Evolutionary conservation across 2,113 vertebrate genomes (phyloP).

Genomic region (Epinephelus cyanopodus): DNA sequence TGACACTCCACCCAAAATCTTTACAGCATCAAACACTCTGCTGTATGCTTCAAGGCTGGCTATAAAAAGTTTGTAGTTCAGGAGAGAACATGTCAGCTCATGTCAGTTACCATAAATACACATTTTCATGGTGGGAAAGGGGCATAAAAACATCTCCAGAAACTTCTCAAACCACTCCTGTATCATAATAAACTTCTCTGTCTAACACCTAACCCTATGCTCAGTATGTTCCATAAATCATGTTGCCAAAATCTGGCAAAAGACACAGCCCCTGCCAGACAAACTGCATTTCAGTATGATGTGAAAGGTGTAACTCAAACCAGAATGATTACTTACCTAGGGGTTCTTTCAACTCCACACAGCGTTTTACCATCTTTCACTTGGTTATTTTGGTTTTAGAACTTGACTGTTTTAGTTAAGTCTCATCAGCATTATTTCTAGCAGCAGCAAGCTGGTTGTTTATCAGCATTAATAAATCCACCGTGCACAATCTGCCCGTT

Average conservation of each 20-base stretch:
- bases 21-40: background rate
- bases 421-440: background rate
- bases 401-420: background rate
- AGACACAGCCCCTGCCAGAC: background rate
- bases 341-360: no score
- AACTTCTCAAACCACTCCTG: constrained; percentile 6
- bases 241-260: constrained; percentile 8
- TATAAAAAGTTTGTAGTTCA: background rate
- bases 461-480: background rate
- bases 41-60: background rate
- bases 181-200: constrained; percentile 4
- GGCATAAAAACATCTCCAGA: background rate
- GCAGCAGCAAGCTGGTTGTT: background rate
- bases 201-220: background rate
- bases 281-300: background rate
- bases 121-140: background rate
- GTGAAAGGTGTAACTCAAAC: background rate
- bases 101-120: background rate
- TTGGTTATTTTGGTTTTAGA: background rate
- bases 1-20: background rate
- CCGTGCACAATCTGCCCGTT: no score
- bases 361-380: background rate
- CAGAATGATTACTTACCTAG: background rate
- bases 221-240: background rate
- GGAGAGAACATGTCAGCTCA: background rate